phyloP scores from a whole-genome alignment of 2,797 vertebrate genomes.

The Adelosebastes latens region DNA sequence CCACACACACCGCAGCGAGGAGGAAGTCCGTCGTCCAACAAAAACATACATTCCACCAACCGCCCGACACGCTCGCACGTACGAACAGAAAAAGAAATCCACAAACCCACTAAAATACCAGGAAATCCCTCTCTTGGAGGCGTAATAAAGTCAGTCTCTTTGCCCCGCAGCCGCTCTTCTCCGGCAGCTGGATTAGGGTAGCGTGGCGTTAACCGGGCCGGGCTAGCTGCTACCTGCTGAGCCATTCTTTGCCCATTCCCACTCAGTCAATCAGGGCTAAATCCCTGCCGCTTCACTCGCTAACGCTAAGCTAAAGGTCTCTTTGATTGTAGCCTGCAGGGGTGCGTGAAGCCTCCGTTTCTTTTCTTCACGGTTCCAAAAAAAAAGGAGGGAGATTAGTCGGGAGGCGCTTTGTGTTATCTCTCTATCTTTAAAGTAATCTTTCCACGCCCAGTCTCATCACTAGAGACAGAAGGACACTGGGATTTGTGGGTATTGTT shows the following conservation, averaged over 20 bases:
- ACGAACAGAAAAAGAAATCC: constrained; percentile 57
- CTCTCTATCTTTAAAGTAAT: constrained; percentile 62
- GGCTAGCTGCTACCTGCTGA: constrained; percentile 74
- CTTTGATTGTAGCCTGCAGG: constrained; percentile 71
- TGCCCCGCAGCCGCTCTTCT: constrained; percentile 36
- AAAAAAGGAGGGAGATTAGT: constrained; percentile 62
- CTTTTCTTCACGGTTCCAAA: constrained; percentile 47
- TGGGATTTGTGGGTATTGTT: constrained; percentile 55
- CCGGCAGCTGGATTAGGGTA: constrained; percentile 61
- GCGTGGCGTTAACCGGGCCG: constrained; percentile 40
- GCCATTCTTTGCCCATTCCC: constrained; percentile 62
- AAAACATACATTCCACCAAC: constrained; percentile 57
- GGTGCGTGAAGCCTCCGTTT: constrained; percentile 57
- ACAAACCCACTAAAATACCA: constrained; percentile 41
- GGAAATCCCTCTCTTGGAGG: constrained; percentile 54
- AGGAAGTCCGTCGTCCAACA: constrained; percentile 36
- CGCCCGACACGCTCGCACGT: constrained; percentile 12
- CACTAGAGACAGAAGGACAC: constrained; percentile 36
- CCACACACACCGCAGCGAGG: constrained; percentile 11
- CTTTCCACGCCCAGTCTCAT: constrained; percentile 32
- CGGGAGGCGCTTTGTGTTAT: constrained; percentile 66
- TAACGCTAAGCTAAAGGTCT: constrained; percentile 66
- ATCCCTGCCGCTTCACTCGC: constrained; percentile 66
- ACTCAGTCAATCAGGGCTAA: constrained; percentile 70
- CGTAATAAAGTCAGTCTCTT: constrained; percentile 61